Percentiles rank a stretch among this genome's conserved stretches.
phyloP scores from a whole-genome alignment of 2,113 vertebrate genomes.

The Alligator sinensis region DNA sequence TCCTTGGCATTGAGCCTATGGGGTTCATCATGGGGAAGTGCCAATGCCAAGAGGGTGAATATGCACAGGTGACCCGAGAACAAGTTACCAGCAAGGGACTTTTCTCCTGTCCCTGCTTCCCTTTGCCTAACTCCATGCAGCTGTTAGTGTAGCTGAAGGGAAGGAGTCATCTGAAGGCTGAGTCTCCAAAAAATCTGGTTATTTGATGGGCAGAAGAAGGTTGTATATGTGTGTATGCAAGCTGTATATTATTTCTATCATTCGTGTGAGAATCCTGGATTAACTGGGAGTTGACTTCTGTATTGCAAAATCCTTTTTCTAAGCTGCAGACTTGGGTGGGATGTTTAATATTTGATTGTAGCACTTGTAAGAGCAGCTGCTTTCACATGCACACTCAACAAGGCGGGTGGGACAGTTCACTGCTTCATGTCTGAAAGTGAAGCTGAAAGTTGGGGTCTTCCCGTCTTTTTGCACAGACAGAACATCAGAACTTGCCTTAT shows the following conservation, averaged over 20 bases:
- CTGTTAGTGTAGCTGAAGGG: background rate
- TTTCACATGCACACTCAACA: background rate
- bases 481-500: no score
- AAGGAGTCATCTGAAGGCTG: background rate
- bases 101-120: background rate
- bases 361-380: background rate
- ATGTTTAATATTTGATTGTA: background rate
- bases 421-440: accelerated
- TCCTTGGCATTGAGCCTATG: background rate
- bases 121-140: background rate
- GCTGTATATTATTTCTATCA: background rate
- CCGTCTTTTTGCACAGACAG: no score
- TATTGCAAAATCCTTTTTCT: background rate
- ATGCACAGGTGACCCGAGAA: background rate
- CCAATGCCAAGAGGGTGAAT: accelerated
- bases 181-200: background rate
- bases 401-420: background rate
- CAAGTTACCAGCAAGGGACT: background rate
- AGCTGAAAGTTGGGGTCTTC: background rate
- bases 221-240: accelerated
- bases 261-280: background rate
- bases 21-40: background rate
- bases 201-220: background rate
- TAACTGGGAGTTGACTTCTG: background rate
- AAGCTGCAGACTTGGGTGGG: background rate